Conservation (phyloP, 2,113 vertebrate genomes). For the Rhinopomastus cyanomelas region DNA sequence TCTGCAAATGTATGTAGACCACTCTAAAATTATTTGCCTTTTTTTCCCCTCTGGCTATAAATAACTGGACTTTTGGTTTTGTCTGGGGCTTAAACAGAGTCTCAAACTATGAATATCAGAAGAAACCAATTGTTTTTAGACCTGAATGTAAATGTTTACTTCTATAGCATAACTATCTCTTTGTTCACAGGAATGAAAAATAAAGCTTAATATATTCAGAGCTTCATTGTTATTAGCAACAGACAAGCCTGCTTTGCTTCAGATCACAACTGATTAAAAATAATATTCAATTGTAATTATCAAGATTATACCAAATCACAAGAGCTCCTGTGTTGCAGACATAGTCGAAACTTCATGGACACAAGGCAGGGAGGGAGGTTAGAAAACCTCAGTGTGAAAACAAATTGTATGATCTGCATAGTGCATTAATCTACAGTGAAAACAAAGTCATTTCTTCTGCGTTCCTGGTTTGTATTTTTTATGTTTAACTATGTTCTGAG, state of each 20-base stretch:
- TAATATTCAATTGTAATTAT: conserved; percentile 58
- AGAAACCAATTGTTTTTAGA: conserved; percentile 14
- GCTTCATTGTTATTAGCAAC: conserved; percentile 41
- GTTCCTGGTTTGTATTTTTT: conserved; percentile 16
- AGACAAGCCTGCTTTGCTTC: conserved; percentile 51
- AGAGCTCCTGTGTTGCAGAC: conserved; percentile 24
- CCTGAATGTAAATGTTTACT: conserved; percentile 55
- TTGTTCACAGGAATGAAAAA: conserved; percentile 44
- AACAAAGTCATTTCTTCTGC: conserved; percentile 31
- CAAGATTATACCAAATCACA: conserved; percentile 50
- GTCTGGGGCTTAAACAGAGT: not conserved
- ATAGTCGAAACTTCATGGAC: not conserved
- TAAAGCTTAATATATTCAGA: conserved; percentile 50
- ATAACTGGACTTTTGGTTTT: conserved; percentile 12
- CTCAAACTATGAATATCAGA: not conserved
- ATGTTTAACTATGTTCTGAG: conserved; percentile 44
- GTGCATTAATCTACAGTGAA: not conserved
- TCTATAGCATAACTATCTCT: conserved; percentile 32
- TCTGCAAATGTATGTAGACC: conserved; percentile 33
- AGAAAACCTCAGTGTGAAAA: conserved; percentile 24
- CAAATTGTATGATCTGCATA: conserved; percentile 17
- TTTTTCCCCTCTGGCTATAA: not conserved
- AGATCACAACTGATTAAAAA: conserved; percentile 57
- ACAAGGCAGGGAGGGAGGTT: not conserved
- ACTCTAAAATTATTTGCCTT: not conserved